Base-by-base conservation (phyloP, 2,797 vertebrate species). In the Meda fulgida region DNA sequence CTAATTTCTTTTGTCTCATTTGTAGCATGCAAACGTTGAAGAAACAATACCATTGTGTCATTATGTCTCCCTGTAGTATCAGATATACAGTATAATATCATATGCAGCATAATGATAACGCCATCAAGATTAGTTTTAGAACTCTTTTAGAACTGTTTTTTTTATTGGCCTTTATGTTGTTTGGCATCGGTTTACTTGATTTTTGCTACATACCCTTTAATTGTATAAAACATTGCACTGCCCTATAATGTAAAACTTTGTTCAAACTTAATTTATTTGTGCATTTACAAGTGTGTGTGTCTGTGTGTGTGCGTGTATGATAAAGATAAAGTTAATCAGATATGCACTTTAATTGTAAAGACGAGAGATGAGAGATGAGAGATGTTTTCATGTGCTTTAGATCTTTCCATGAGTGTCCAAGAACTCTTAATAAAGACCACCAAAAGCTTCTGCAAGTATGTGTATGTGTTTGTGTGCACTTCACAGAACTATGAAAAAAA, bases 371-470 rank as follows among this genome's bases (percentile, higher is more conserved):
- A 53, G 48, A 86, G 43, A 34, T 51, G 48, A 72, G 34, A 77
- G 75, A 48, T 81, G 43, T 80, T 82, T 78, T 78, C 48, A 75
- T 88, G 65, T 78, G 46, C 81, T 88, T 53, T 43, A 70, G 58
- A 65, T 84, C 67, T 65, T 69, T 60, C 18, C 46, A 55, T 75
- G 26, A 72, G 78, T 85, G 69, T 88, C 72, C 70, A 66, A 84
- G 48, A 85, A 78, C 31, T 78, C 60, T 66, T 84, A 90, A 90
- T 89, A 89, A 90, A 91, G 84, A 88, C 53, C 83, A 87, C 29
- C 11, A 51, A 86, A 86, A 58, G 38, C 34, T 70, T 46, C 63
- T 29, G 16, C 69, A 34, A 48, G 36, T 79, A 60, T 67, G n/a
- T 81, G 36, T 79, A 60, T 67, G n/a, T 81, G 76, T 31, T 46